Evolutionary conservation across 2,888 invertebrate species (phyloP), one percentile per base, ranked within the genome.

Genomic region (Drosophila hawaiiensis): DNA sequence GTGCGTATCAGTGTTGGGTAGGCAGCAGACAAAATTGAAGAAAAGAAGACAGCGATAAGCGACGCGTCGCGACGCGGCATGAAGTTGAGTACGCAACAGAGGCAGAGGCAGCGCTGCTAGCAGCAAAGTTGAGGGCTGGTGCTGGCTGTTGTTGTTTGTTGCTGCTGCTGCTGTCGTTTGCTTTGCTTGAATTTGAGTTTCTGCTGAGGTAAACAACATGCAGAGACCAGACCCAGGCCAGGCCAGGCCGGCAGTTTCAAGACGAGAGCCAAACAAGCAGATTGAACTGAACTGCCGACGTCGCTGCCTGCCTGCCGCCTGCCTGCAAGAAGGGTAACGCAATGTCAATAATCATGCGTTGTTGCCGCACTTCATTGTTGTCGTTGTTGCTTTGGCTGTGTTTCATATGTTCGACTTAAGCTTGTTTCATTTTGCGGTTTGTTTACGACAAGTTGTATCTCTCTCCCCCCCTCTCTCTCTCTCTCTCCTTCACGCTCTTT

Each of bases 331-430:
- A 79, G 84, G 78, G 88, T 83, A 82, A 85, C 80, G 88, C 88
- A 85, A 85, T 85, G 88, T 85, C 85, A 85, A 85, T 85, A 88
- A 88, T 83, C 88, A 84, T 87, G 88, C 85, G 85, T 74, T 80
- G 85, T 85, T 85, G 85, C 85, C 85, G 69, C 73, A 68, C 83
- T 85, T 85, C 85, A 85, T 78, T 74, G 81, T 59, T 80, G 75
- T 52, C 78, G 76, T 62, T 72, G 76, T 55, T 62, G 77, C 35
- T 59, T 54, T 58, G 56, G 67, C 41, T 71, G 55, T 71, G 55
- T 78, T 78, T 83, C 76, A 73, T 83, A 80, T 83, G 83, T 83
- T 83, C 78, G 84, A 68, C 80, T 79, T 84, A 78, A 77, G 76
- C 82, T 80, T 84, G 84, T 84, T 84, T 84, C 80, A 80, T 87